Conservation (phyloP, 2,797 vertebrate species). For the Loris lydekkerianus region DNA sequence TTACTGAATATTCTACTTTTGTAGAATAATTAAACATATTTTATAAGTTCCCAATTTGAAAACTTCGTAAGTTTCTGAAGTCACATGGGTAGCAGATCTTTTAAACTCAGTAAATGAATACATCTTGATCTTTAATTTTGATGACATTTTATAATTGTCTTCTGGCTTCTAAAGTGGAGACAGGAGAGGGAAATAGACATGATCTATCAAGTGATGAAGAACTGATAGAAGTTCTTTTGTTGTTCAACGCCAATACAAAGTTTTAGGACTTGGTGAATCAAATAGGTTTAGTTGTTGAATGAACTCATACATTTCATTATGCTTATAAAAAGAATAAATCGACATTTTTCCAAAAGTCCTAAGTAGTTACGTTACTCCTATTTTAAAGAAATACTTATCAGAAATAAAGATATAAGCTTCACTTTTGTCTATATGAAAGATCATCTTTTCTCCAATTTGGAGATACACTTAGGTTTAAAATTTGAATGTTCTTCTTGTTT, state of each 20-base stretch:
- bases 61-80: slow-evolving; percentile 29
- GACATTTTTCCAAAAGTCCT: slow-evolving; percentile 42
- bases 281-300: slow-evolving; percentile 28
- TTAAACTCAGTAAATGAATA: slow-evolving; percentile 55
- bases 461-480: not conserved
- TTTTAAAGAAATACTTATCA: slow-evolving; percentile 39
- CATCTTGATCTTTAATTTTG: slow-evolving; percentile 68
- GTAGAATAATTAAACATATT: slow-evolving; percentile 2
- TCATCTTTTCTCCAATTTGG: not conserved
- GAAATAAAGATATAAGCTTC: not conserved
- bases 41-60: slow-evolving; percentile 41
- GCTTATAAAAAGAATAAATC: slow-evolving; percentile 41
- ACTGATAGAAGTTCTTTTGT: slow-evolving; percentile 65
- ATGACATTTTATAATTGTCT: slow-evolving; percentile 75
- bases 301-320: slow-evolving; percentile 62
- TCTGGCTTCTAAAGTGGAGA: slow-evolving; percentile 62
- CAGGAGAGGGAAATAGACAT: slow-evolving; percentile 43
- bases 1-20: not conserved
- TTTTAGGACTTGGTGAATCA: slow-evolving; percentile 66
- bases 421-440: slow-evolving; percentile 16
- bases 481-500: not conserved
- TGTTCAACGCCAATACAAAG: slow-evolving; percentile 71
- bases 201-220: slow-evolving; percentile 63
- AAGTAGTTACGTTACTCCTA: slow-evolving; percentile 42
- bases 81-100: slow-evolving; percentile 33